Evolutionary conservation across 2,888 invertebrate species (phyloP).

Genomic region (Synergus itoensis): DNA sequence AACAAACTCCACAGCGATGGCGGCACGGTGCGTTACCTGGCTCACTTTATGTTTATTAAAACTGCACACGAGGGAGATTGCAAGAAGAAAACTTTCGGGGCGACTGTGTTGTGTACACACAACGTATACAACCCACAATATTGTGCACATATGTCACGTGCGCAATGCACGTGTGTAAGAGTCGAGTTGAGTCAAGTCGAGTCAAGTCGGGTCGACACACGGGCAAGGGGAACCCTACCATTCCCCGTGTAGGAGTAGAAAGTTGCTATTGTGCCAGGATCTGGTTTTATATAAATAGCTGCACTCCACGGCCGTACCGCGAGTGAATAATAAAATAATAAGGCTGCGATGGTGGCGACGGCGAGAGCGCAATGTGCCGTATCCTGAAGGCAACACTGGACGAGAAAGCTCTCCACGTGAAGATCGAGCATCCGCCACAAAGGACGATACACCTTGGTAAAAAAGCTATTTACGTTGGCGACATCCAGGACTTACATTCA

Average conservation of each 20-base stretch:
- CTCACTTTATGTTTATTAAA: not conserved
- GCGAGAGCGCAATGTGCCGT: slow-evolving; percentile 27
- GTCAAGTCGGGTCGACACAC: slow-evolving; percentile 39
- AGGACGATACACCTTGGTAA: not conserved
- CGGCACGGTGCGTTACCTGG: not conserved
- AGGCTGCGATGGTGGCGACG: slow-evolving; percentile 39
- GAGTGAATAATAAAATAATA: slow-evolving; percentile 60
- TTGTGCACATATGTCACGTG: slow-evolving; percentile 15
- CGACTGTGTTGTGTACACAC: not conserved
- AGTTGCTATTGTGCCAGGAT: slow-evolving; percentile 75
- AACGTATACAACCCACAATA: not conserved
- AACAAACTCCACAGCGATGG: not conserved
- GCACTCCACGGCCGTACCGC: slow-evolving; percentile 54
- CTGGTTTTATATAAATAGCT: slow-evolving; percentile 76
- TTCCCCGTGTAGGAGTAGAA: slow-evolving; percentile 73
- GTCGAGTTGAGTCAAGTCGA: not conserved
- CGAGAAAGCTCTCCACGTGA: slow-evolving; percentile 6
- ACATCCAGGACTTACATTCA: not conserved
- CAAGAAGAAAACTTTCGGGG: not conserved
- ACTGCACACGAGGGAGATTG: not conserved
- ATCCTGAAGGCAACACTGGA: not conserved
- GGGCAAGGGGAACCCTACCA: slow-evolving; percentile 54
- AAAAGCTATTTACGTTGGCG: not conserved
- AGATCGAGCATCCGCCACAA: not conserved
- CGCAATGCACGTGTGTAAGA: not conserved